phyloP scores from a whole-genome alignment of 2,113 vertebrate species.

The Malurus alboscapulatus region DNA sequence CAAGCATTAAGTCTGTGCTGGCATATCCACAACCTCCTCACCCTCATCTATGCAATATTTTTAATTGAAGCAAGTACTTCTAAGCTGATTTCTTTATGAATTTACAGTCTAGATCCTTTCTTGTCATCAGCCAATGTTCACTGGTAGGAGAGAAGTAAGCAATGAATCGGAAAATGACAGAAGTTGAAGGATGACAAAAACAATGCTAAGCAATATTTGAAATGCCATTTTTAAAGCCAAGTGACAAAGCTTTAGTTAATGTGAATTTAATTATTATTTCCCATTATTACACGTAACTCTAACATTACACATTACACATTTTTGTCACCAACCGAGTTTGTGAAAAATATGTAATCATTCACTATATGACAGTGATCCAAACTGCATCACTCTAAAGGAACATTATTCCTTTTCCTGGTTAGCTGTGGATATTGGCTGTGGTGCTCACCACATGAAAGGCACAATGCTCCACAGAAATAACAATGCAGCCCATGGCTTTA shows the following conservation, averaged over 20 bases:
- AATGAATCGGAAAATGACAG: fast-evolving
- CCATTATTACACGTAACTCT: not conserved
- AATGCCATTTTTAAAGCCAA: not conserved
- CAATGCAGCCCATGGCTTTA: not conserved
- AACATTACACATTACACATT: not conserved
- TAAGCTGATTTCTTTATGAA: not conserved
- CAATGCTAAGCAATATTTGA: not conserved
- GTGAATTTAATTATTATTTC: not conserved
- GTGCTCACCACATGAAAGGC: not conserved
- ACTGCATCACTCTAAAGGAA: not conserved
- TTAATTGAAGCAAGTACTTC: not conserved
- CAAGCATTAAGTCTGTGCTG: not conserved
- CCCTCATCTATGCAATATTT: not conserved
- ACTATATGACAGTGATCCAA: not conserved
- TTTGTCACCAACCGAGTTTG: not conserved
- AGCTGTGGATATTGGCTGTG: not conserved
- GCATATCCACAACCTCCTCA: not conserved
- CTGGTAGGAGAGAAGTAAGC: not conserved
- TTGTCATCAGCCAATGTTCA: not conserved
- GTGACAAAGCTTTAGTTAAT: not conserved
- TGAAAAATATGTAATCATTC: not conserved
- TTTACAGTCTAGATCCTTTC: not conserved
- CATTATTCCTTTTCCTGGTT: not conserved
- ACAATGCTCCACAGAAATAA: not conserved
- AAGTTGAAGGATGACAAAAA: not conserved